Percentiles rank a stretch among this genome's conserved stretches.
Evolutionary conservation across 2,113 vertebrate genomes (phyloP).

Genomic region (Climacteris rufus): DNA sequence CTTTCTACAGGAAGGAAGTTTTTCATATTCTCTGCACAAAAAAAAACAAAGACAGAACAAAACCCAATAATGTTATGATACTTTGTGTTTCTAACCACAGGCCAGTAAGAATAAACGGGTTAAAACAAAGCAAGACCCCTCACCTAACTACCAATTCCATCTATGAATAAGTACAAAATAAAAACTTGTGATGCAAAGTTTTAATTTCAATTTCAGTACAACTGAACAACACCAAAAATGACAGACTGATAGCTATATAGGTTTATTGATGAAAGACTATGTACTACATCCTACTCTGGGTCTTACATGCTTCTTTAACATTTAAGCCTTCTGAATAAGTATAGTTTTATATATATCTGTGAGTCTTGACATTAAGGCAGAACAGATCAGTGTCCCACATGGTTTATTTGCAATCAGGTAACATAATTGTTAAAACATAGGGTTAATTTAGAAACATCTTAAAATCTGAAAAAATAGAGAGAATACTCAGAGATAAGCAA

Average conservation of each 20-base stretch:
- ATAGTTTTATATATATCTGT: not conserved
- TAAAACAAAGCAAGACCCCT: not conserved
- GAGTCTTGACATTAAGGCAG: not conserved
- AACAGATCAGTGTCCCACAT: not conserved
- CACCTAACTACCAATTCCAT: not conserved
- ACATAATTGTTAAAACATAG: not conserved
- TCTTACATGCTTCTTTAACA: not conserved
- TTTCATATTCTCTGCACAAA: conserved; percentile 77
- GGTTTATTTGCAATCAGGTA: not conserved
- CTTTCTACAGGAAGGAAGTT: conserved; percentile 71
- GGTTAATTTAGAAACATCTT: not conserved
- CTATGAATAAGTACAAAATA: not conserved
- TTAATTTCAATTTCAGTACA: not conserved
- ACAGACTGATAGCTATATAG: not conserved
- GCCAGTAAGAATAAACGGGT: not conserved
- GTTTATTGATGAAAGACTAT: not conserved
- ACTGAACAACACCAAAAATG: not conserved
- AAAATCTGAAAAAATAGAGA: not conserved
- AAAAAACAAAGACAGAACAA: not conserved
- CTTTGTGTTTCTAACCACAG: not conserved
- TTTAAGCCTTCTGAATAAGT: not conserved
- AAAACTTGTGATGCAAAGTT: not conserved
- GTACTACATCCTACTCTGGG: not conserved
- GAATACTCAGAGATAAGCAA: not conserved
- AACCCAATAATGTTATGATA: not conserved